Conservation (phyloP, 2,113 vertebrate species). For the Panurus biarmicus region DNA sequence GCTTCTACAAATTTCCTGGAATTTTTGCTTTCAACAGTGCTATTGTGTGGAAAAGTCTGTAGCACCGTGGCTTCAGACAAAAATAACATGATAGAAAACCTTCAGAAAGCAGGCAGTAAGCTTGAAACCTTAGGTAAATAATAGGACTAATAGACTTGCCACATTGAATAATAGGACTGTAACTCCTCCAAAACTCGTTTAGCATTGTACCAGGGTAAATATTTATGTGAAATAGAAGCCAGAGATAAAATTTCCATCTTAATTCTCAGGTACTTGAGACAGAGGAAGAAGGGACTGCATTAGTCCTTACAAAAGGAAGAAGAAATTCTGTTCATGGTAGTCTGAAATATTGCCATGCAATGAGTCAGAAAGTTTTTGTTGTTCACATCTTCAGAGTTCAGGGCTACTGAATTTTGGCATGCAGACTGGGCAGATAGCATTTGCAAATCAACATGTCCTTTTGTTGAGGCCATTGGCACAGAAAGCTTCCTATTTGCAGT, state of each 20-base stretch:
- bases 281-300: background rate
- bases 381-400: background rate
- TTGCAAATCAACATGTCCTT: background rate
- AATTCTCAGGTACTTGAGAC: background rate
- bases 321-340: background rate
- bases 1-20: background rate
- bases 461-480: background rate
- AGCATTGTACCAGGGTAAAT: background rate
- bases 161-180: background rate
- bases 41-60: background rate
- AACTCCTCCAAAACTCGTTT: background rate
- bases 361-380: background rate
- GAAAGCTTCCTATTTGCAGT: background rate
- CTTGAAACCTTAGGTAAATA: background rate
- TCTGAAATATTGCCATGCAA: background rate
- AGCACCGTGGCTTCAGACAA: background rate
- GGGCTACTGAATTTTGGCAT: background rate
- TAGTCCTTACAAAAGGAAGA: conserved; percentile 8
- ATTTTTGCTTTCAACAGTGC: background rate
- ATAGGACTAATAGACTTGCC: background rate
- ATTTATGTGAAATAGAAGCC: background rate
- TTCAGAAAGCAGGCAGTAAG: background rate
- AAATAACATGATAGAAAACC: background rate
- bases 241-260: background rate
- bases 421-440: background rate